A percentile compares a stretch with the other conserved stretches of the same genome.
Evolutionary conservation across 2,888 invertebrate species (phyloP).

Genomic region (Lobophora halterata): DNA sequence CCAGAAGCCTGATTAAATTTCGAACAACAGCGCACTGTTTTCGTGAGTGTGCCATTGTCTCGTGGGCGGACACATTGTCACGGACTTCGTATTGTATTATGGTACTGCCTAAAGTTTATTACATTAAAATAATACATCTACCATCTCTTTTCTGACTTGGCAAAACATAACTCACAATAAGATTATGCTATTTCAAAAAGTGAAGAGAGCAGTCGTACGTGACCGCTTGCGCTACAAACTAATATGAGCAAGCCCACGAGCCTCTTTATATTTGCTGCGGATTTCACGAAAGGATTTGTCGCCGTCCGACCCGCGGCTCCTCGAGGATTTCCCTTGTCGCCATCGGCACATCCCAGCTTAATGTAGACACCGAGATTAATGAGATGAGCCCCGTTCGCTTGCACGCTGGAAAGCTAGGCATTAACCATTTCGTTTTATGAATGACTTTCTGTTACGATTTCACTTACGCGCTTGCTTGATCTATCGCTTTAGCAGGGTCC

Average conservation of each 20-base stretch:
- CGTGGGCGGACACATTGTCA: constrained; percentile 31
- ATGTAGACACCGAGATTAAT: constrained; percentile 74
- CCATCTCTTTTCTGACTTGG: too few species aligned
- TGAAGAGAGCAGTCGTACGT: constrained; percentile 8
- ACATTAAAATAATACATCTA: not conserved
- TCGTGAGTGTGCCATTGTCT: constrained; percentile 30
- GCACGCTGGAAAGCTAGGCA: constrained; percentile 34
- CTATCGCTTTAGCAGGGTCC: constrained; percentile 13
- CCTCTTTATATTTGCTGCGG: constrained; percentile 62
- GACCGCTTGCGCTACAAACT: constrained; percentile 16
- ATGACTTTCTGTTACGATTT: constrained; percentile 38
- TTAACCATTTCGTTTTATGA: constrained; percentile 42
- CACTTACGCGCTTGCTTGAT: constrained; percentile 25
- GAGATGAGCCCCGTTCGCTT: constrained; percentile 56
- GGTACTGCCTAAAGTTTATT: not conserved
- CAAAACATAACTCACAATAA: not conserved
- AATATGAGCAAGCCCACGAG: constrained; percentile 33
- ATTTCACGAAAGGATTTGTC: constrained; percentile 69
- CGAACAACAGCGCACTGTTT: constrained; percentile 48
- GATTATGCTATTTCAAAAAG: not conserved
- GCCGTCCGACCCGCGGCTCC: constrained; percentile 50
- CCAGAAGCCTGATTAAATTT: constrained; percentile 59
- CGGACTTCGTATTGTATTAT: constrained; percentile 21
- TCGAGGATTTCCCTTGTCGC: constrained; percentile 69
- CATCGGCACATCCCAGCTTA: constrained; percentile 74